These are phyloP conservation scores for Alfaro cultratus DNA, from an alignment of 2,797 vertebrate genomes.

Conservation along the genomic window DNA sequence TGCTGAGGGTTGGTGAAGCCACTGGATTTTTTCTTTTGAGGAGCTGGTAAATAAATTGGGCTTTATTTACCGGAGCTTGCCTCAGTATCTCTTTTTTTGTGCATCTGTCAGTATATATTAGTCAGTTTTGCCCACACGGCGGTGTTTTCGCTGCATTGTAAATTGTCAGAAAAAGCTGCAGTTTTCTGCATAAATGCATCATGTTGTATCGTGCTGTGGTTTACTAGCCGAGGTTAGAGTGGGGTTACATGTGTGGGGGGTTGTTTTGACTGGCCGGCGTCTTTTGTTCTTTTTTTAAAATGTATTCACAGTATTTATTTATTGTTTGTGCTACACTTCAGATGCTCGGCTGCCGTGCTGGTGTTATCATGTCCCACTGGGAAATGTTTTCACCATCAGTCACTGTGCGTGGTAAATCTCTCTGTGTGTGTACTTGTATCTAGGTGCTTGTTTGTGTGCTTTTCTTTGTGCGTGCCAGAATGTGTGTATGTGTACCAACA, in stretches of 20 bases:
- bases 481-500: slow-evolving; percentile 55
- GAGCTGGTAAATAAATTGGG: background rate
- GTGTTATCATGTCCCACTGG: slow-evolving; percentile 56
- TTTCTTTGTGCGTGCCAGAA: slow-evolving; percentile 24
- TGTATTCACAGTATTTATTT: slow-evolving; percentile 19
- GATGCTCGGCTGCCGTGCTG: slow-evolving; percentile 44
- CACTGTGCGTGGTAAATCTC: slow-evolving; percentile 31
- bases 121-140: slow-evolving; percentile 7
- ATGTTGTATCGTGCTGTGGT: slow-evolving; percentile 29
- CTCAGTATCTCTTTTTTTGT: background rate
- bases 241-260: slow-evolving; percentile 33
- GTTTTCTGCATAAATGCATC: slow-evolving; percentile 50
- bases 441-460: slow-evolving; percentile 20
- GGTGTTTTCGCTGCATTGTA: slow-evolving; percentile 9
- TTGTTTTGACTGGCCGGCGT: slow-evolving; percentile 51
- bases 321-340: slow-evolving; percentile 35
- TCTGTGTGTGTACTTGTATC: slow-evolving; percentile 14
- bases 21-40: background rate
- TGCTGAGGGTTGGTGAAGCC: background rate
- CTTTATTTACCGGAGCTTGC: background rate
- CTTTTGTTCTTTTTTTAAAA: slow-evolving; percentile 26
- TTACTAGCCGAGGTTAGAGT: slow-evolving; percentile 48
- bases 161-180: slow-evolving; percentile 39
- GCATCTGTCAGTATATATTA: slow-evolving; percentile 28
- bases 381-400: slow-evolving; percentile 66